Percentiles rank a stretch among this genome's conserved stretches.
These are phyloP conservation scores for Otolemur garnettii DNA, from an alignment of 2,113 vertebrate species.

Conservation along the genomic window DNA sequence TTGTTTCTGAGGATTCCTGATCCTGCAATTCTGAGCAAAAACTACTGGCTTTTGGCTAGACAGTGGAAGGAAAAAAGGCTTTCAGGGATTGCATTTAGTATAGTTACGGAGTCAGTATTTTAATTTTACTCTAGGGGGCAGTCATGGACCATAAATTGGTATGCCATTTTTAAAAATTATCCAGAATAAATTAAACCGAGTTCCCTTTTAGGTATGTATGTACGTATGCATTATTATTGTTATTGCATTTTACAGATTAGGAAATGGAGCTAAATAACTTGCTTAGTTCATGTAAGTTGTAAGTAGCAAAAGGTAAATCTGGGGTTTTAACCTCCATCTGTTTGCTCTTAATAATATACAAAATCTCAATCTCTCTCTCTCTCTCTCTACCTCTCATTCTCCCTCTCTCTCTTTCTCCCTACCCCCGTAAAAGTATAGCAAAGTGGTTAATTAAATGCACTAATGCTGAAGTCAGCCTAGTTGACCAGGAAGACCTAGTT, in stretches of 20 bases:
- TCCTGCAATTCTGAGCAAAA: background rate
- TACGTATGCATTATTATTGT: background rate
- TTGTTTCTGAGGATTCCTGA: background rate
- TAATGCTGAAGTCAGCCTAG: background rate
- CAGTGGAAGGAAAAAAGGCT: background rate
- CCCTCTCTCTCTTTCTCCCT: background rate
- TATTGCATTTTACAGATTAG: background rate
- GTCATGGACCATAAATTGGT: constrained; percentile 45
- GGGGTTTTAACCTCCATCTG: background rate
- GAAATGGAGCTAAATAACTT: background rate
- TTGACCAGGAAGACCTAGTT: background rate
- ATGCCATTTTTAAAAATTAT: background rate
- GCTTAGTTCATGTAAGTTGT: background rate
- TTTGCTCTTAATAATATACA: constrained; percentile 17
- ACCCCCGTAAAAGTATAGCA: background rate
- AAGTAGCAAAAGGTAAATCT: background rate
- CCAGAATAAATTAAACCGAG: background rate
- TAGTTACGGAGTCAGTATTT: background rate
- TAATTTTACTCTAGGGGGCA: constrained; percentile 68
- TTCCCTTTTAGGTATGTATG: background rate
- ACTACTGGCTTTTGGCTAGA: background rate
- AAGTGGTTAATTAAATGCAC: background rate
- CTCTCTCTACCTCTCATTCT: background rate
- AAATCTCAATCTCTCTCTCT: background rate
- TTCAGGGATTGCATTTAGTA: background rate